Evolutionary conservation across 2,797 vertebrate species (phyloP), one percentile per base, ranked within the genome.

Genomic region (Sebastes cheni): DNA sequence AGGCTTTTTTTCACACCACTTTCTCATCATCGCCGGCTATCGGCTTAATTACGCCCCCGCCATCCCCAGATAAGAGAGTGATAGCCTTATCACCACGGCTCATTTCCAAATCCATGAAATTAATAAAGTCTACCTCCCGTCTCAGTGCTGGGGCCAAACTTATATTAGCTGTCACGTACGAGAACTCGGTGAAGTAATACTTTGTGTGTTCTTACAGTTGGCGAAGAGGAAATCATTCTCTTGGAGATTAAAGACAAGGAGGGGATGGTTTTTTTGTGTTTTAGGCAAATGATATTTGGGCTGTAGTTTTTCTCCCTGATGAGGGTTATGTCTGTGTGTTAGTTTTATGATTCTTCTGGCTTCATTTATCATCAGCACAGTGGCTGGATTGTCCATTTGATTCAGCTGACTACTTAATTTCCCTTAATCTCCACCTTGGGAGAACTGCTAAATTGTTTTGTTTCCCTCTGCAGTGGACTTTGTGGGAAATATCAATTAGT

Each of bases 101-200:
- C 94, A 94, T 95, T 95, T 95, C 90, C 85, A 93, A 92, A 95
- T 90, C 94, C 92, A 92, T 93, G 93, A 94, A 94, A 94, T 94
- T 92, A 94, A 95, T 94, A 93, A 93, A 93, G 93, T 92, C 93
- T 88, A 90, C 91, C 91, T 91, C 90, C 87, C 75, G 29, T 88
- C 90, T 93, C 90, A 79, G 87, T 90, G 84, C 84, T 87, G 82
- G 80, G 85, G 81, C 81, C 88, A 86, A 91, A 92, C 92, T 91
- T 89, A 87, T 92, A 92, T 90, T 86, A 92, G 91, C 88, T 81
- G 90, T 91, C 90, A 86, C 68, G 11, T 72, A 70, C 30, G 36
- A 82, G 83, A 82, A 85, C 78, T 81, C 39, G 0, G 80, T 80
- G 77, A 89, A 90, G 90, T 73, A 75, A 56, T 81, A 70, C 85